phyloP scores from a whole-genome alignment of 1,140 invertebrate species.

The Diuraphis noxia region DNA sequence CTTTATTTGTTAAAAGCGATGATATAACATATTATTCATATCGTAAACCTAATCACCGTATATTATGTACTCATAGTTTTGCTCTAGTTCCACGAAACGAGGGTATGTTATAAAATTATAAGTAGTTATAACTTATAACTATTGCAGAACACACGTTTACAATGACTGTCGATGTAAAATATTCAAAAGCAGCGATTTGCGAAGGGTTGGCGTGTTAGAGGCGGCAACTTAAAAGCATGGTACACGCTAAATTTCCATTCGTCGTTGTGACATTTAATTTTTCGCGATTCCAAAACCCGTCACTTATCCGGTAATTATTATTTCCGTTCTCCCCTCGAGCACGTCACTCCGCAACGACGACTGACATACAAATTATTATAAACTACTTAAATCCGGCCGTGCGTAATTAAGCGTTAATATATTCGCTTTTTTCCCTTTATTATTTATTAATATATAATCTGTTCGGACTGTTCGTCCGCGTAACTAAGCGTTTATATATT shows the following conservation, averaged over 20 bases:
- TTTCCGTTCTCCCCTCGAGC: neutral
- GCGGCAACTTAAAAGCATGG: neutral
- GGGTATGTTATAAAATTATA: neutral
- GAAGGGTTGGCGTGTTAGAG: neutral
- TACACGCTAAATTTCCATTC: neutral
- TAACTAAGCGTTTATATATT: conserved; percentile 20
- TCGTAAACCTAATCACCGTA: neutral
- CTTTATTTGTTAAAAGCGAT: neutral
- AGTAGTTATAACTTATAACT: too few species aligned
- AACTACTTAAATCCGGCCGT: conserved; percentile 27
- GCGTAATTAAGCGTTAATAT: conserved; percentile 21
- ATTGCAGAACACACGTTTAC: neutral
- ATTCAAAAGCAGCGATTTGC: neutral
- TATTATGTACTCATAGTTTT: neutral
- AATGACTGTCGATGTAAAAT: neutral
- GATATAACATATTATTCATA: neutral
- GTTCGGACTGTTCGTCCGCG: neutral
- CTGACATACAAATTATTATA: conserved; percentile 25
- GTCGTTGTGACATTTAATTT: conserved; percentile 30
- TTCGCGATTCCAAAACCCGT: conserved; percentile 27
- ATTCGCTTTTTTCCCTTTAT: neutral
- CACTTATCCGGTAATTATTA: conserved; percentile 32
- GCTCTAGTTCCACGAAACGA: neutral
- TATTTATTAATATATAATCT: conserved; percentile 35
- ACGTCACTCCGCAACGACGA: neutral